Conservation (phyloP, 2,797 vertebrate species). For the Pterois miles region DNA sequence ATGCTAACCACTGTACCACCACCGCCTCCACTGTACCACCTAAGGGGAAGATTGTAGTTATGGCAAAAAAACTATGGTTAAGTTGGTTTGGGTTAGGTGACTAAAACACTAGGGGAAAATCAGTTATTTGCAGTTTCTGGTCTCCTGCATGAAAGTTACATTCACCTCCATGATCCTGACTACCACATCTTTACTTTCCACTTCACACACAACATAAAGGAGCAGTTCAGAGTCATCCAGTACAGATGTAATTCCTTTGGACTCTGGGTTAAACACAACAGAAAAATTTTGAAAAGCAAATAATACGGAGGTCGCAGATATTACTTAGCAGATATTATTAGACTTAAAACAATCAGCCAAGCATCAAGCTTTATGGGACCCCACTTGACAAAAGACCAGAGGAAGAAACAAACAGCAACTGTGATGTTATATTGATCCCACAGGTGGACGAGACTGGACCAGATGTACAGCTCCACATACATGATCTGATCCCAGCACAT, state of each 20-base stretch:
- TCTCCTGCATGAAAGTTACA: neutral
- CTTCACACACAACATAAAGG: neutral
- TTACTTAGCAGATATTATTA: too few relatives aligned
- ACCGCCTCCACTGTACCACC: too few relatives aligned
- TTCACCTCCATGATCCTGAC: neutral
- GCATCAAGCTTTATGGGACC: neutral
- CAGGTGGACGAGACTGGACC: neutral
- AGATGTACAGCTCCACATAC: neutral
- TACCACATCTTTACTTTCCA: neutral
- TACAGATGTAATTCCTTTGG: neutral
- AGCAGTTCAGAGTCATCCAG: neutral
- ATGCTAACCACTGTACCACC: conserved; percentile 75
- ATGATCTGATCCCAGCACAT: neutral
- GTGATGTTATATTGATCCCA: neutral
- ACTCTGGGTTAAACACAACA: neutral
- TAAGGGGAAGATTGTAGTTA: neutral
- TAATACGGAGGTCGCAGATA: neutral
- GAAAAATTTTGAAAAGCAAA: neutral
- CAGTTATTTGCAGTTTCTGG: neutral
- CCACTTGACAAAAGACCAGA: neutral
- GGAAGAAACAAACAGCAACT: neutral
- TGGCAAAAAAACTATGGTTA: neutral
- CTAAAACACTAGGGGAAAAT: too few relatives aligned
- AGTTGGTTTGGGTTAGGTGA: too few relatives aligned
- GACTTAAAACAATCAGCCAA: neutral